Evolutionary conservation across 2,888 invertebrate species (phyloP).

Genomic region (Cacoxenus indagator): DNA sequence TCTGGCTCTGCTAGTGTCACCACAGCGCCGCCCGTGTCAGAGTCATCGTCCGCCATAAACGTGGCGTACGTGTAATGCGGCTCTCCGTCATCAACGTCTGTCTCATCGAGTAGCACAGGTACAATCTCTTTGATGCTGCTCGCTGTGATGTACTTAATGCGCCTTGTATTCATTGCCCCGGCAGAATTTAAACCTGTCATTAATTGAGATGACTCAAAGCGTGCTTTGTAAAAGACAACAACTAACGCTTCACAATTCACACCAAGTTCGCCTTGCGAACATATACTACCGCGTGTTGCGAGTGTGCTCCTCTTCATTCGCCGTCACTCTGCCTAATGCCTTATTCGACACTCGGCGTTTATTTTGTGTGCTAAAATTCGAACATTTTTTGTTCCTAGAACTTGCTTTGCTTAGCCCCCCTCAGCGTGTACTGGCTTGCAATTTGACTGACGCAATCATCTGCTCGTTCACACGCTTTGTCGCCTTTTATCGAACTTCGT

Average conservation of each 20-base stretch:
- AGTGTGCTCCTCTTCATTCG: no score
- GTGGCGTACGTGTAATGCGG: slow-evolving; percentile 67
- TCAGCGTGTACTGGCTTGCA: no score
- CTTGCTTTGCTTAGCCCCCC: no score
- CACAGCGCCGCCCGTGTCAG: slow-evolving; percentile 56
- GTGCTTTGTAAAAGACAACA: no score
- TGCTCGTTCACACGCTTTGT: background rate
- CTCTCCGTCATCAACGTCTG: slow-evolving; percentile 47
- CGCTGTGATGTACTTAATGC: slow-evolving; percentile 55
- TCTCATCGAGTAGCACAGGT: slow-evolving; percentile 63
- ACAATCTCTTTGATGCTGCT: slow-evolving; percentile 56
- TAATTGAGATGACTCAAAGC: no score
- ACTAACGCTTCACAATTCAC: no score
- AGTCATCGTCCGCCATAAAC: slow-evolving; percentile 59
- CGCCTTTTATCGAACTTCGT: background rate
- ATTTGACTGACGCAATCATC: background rate
- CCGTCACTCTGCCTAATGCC: no score
- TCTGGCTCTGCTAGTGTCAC: slow-evolving; percentile 57
- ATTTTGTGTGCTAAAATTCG: no score
- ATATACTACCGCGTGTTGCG: no score
- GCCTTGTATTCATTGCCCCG: slow-evolving; percentile 59
- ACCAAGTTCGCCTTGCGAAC: no score
- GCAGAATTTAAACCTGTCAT: background rate
- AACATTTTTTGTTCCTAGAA: no score
- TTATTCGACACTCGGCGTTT: no score